Evolutionary conservation across 2,113 vertebrate species (phyloP), one percentile per base, ranked within the genome.

Genomic region (Plotosus lineatus): DNA sequence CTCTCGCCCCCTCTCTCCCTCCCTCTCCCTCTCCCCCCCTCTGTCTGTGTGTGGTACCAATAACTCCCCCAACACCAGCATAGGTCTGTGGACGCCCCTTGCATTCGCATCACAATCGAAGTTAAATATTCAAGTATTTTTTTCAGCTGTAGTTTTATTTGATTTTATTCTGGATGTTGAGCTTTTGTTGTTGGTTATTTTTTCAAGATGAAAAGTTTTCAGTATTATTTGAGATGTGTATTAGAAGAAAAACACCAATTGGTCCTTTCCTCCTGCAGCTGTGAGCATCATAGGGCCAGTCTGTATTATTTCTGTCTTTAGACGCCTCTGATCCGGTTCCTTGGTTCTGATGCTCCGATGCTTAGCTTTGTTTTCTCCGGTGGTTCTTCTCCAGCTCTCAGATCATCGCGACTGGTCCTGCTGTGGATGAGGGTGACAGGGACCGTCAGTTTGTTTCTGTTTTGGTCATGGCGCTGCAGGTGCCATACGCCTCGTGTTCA

Each of bases 401-500:
- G 72, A 80, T 84, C 46, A 77, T 77, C 53, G 26, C 23, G 44
- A 55, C 60, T 79, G 12, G 66, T 84, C 40, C 50, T 56, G 48
- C 46, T 60, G 31, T 68, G 66, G 9, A 68, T 58, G 12, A 46
- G 28, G n/a, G n/a, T n/a, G n/a, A 60, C 58, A 44, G 40, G 3
- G 33, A 23, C 60, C 5, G 23, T 3, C 9, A 11, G 23, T 61
- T 53, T 40, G 33, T 63, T 81, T 1, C 66, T 36, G 28, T 68
- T 17, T 21, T 26, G 21, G 33, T 81, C 36, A 51, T 21, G n/a
- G 3, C 60, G 14, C 33, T 19, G 26, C 33, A 58, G 60, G 61
- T 50, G 46, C 19, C 75, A 69, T 79, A 87, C 90, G 88, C 89
- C 89, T 92, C 89, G 78, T 85, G 85, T 56, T 82, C 71, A 80